Evolutionary conservation across 2,797 vertebrate genomes (phyloP).

Genomic region (Ataeniobius toweri): DNA sequence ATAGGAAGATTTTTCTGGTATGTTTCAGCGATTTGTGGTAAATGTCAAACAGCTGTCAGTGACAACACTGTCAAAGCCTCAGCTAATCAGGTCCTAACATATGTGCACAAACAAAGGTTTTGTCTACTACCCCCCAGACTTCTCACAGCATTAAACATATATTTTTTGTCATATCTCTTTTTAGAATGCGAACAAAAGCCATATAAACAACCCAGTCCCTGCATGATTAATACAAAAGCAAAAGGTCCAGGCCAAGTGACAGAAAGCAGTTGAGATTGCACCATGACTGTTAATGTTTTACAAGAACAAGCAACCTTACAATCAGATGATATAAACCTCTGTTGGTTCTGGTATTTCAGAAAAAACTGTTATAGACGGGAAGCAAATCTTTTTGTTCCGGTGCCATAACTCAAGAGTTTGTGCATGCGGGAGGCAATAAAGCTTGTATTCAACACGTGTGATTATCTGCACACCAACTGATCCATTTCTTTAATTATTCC

Average conservation of each 20-base stretch:
- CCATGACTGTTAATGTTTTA: not conserved
- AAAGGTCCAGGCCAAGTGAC: too few species aligned
- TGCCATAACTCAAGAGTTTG: not conserved
- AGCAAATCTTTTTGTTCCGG: not conserved
- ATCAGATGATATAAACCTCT: slow-evolving; percentile 5
- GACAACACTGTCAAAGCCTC: too few species aligned
- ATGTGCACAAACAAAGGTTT: not conserved
- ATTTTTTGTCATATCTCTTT: slow-evolving; percentile 16
- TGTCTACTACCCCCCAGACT: not conserved
- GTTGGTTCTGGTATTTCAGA: not conserved
- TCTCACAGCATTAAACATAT: slow-evolving; percentile 32
- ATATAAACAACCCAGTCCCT: slow-evolving; percentile 45
- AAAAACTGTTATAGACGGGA: not conserved
- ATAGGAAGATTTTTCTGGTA: too few species aligned
- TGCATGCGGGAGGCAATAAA: not conserved
- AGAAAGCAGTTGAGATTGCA: not conserved
- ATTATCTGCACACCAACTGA: not conserved
- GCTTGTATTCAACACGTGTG: not conserved
- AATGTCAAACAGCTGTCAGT: too few species aligned
- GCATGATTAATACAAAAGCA: too few species aligned
- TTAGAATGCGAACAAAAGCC: slow-evolving; percentile 11
- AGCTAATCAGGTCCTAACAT: too few species aligned
- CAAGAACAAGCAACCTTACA: not conserved
- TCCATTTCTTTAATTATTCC: not conserved
- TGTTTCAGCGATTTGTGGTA: too few species aligned